phyloP scores from a whole-genome alignment of 2,888 invertebrate genomes.

The Sesia bembeciformis region DNA sequence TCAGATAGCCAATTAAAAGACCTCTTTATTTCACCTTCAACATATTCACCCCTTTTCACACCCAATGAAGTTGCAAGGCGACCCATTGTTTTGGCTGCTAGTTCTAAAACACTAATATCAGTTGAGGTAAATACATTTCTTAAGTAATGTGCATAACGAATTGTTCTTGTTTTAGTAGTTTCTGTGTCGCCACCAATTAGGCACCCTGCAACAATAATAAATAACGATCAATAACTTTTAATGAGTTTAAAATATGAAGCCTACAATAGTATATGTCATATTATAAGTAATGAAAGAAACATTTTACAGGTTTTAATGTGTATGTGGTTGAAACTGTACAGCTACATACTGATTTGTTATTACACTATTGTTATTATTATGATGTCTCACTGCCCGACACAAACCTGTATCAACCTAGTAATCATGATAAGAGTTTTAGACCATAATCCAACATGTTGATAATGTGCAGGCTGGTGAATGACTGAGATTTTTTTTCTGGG shows the following conservation, averaged over 20 bases:
- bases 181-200: constrained; percentile 94
- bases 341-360: too few species aligned
- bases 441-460: too few species aligned
- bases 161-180: constrained; percentile 89
- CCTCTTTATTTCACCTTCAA: constrained; percentile 95
- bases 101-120: constrained; percentile 92
- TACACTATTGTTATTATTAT: too few species aligned
- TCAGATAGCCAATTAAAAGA: constrained; percentile 95
- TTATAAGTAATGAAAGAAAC: too few species aligned
- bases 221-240: not conserved
- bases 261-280: too few species aligned
- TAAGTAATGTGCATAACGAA: constrained; percentile 93
- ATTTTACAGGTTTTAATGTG: too few species aligned
- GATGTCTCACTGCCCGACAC: too few species aligned
- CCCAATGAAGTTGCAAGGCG: constrained; percentile 91
- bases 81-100: constrained; percentile 96
- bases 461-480: too few species aligned
- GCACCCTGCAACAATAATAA: constrained; percentile 79
- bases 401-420: too few species aligned
- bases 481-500: too few species aligned
- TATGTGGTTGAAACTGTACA: too few species aligned
- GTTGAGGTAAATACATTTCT: constrained; percentile 91
- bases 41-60: constrained; percentile 94
- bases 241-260: not conserved
- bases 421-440: too few species aligned